Evolutionary conservation across 2,113 vertebrate species (phyloP).

Genomic region (Prietella phreatophila): DNA sequence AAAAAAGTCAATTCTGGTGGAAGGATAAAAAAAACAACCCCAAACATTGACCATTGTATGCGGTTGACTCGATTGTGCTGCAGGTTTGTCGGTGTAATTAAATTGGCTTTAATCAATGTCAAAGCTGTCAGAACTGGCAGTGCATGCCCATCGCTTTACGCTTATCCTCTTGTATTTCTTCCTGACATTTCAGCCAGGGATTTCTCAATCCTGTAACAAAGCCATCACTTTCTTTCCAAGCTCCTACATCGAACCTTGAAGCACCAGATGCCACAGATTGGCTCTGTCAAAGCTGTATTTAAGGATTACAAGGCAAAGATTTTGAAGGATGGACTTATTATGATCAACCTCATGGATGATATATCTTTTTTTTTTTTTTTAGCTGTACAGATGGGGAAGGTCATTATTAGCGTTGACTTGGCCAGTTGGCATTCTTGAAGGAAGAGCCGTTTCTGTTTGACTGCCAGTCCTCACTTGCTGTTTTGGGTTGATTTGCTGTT

Average conservation of each 20-base stretch:
- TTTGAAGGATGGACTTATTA: background rate
- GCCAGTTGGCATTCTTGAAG: slow-evolving; percentile 3
- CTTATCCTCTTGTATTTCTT: slow-evolving; percentile 15
- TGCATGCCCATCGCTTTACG: background rate
- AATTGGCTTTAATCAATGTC: slow-evolving; percentile 8
- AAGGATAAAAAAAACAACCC: background rate
- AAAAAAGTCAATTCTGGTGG: background rate
- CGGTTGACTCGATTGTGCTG: slow-evolving; percentile 1
- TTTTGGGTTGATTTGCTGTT: slow-evolving; percentile 6
- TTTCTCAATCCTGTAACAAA: background rate
- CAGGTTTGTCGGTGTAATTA: slow-evolving; percentile 15
- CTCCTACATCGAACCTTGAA: slow-evolving; percentile 1
- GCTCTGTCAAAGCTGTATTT: background rate
- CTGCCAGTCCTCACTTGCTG: background rate
- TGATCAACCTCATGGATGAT: background rate
- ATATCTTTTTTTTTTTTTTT: background rate
- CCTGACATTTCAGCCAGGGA: slow-evolving; percentile 28
- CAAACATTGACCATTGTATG: background rate
- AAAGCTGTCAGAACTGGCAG: background rate
- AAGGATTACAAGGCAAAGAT: slow-evolving; percentile 12
- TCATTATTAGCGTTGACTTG: background rate
- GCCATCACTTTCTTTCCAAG: slow-evolving; percentile 12
- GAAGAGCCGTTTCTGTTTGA: background rate
- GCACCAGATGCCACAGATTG: slow-evolving; percentile 21
- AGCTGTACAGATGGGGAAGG: background rate